Evolutionary conservation across 2,888 invertebrate species (phyloP).

Genomic region (Tenthredo livida): DNA sequence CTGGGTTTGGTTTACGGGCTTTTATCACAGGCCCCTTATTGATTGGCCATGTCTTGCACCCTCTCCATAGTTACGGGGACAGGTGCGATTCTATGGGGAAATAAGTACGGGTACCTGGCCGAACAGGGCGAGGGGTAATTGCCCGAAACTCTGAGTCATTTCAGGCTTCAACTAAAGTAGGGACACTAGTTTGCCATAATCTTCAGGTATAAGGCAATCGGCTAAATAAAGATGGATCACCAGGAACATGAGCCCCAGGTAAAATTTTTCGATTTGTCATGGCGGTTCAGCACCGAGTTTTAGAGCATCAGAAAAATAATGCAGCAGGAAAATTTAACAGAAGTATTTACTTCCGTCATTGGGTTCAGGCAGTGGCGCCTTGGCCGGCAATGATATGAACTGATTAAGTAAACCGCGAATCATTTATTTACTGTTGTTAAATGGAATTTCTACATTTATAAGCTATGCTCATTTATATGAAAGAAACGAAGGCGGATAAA

Average conservation of each 20-base stretch:
- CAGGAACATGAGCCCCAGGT: neutral
- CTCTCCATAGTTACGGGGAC: conserved; percentile 24
- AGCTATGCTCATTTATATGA: neutral
- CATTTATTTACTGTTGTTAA: neutral
- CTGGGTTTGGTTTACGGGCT: neutral
- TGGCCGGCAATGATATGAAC: neutral
- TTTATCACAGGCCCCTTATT: neutral
- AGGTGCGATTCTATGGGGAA: conserved; percentile 7
- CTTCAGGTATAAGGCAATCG: neutral
- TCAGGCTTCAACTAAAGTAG: neutral
- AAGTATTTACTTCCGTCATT: too few species aligned
- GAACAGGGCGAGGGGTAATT: neutral
- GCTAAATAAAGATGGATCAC: neutral
- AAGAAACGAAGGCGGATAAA: neutral
- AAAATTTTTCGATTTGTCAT: neutral
- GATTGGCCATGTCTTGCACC: neutral
- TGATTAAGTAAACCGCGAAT: neutral
- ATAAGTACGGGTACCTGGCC: neutral
- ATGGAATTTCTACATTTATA: neutral
- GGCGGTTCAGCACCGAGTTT: too few species aligned
- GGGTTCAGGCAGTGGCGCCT: neutral
- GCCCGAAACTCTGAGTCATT: neutral
- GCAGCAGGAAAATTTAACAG: too few species aligned
- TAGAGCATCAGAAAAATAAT: too few species aligned
- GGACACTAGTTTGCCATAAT: neutral